Evolutionary conservation across 2,888 invertebrate species (phyloP).

Genomic region (Diploptera punctata): DNA sequence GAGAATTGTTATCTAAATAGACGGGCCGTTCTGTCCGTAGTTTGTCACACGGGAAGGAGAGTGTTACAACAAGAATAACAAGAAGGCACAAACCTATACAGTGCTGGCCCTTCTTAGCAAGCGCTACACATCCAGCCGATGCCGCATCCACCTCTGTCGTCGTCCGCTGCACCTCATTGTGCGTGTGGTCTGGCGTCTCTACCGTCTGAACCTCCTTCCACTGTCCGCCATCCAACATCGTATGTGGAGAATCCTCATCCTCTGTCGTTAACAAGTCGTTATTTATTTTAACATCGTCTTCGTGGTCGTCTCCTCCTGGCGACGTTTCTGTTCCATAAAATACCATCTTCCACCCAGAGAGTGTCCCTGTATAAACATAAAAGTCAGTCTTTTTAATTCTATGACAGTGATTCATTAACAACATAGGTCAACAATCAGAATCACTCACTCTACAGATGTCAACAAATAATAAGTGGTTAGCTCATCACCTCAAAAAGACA

Average conservation of each 20-base stretch:
- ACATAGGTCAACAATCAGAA: too few species aligned
- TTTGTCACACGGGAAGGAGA: too few species aligned
- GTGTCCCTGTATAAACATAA: slow-evolving; percentile 58
- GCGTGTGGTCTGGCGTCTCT: slow-evolving; percentile 22
- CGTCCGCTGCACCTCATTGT: slow-evolving; percentile 51
- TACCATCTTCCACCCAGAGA: slow-evolving; percentile 81
- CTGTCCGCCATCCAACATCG: slow-evolving; percentile 27
- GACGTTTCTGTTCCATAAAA: slow-evolving; percentile 77
- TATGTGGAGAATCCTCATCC: slow-evolving; percentile 18
- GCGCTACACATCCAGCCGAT: slow-evolving; percentile 34
- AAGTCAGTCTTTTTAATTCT: too few species aligned
- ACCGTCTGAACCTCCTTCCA: slow-evolving; percentile 29
- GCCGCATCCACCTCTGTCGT: slow-evolving; percentile 50
- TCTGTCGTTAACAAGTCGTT: neutral
- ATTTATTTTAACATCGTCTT: neutral
- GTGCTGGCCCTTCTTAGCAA: slow-evolving; percentile 35
- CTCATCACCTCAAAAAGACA: too few species aligned
- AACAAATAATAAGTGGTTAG: too few species aligned
- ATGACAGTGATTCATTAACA: too few species aligned
- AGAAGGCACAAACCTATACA: slow-evolving; percentile 46
- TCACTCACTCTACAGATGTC: too few species aligned
- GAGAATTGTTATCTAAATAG: neutral
- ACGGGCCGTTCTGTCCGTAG: slow-evolving; percentile 24
- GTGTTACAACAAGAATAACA: slow-evolving; percentile 22
- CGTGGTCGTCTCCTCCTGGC: slow-evolving; percentile 51